Evolutionary conservation across 2,797 vertebrate genomes (phyloP), one percentile per base, ranked within the genome.

Genomic region (Buceros bicornis): DNA sequence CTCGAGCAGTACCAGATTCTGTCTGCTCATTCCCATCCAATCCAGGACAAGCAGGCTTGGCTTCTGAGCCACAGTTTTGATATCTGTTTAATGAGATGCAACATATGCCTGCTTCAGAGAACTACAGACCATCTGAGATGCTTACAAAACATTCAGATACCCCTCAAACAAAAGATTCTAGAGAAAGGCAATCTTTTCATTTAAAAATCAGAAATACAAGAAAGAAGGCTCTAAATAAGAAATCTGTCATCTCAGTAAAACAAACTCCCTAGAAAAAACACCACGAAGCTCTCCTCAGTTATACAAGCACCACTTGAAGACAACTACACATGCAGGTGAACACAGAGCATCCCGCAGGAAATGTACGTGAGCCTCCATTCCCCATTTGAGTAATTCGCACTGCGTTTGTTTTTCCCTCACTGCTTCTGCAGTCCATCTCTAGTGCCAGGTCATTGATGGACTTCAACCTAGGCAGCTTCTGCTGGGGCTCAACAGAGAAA

Each of bases 1-100:
- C 51, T 50, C 84, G 53, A 92, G 71, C 37, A 50, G 37, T 66
- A 77, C 56, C 67, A 84, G 64, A 82, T 74, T 71, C 42, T 82
- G 18, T 73, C 45, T 80, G 53, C 25, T 57, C 22, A 45, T 35
- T 73, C 16, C 78, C 19, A 33, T 54, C 45, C 45, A 65, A 89
- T 15, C 62, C 62, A 82, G 66, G 35, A 79, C 43, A 82, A 74
- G 42, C 5, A 74, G 40, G 43, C 24, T 87, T 45, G 56, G 83
- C 60, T 93, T 70, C 62, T 21, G 19, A 79, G 57, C 28, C 24
- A 64, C 17, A 35, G 0, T 33, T 82, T 43, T 82, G 57, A 76
- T 21, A 81, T 65, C 16, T 84, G n/a, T 65, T 66, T 57, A 56
- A 71, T 28, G 35, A 84, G 37, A 51, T 78, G 53, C 48, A 84